Base-by-base conservation (phyloP, 2,888 invertebrate genomes). In the Mimas tiliae region DNA sequence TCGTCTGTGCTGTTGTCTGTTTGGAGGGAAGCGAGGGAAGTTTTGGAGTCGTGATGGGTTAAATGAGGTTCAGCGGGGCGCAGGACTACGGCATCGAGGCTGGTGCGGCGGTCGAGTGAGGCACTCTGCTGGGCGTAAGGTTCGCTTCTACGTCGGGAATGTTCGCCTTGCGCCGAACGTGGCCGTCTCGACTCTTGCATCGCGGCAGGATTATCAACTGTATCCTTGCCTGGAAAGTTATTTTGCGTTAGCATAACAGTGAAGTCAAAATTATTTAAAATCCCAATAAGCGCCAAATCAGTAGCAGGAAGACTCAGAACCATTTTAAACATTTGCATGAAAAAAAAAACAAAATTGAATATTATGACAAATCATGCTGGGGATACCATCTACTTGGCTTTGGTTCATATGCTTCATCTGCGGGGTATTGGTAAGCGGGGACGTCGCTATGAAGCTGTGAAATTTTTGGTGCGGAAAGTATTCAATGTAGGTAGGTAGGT, bases 81-180 rank as follows among this genome's bases (percentile, higher is more conserved):
- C 14, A 89, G 79, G 62, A 89, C 79, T 88, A 94, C 85, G 68
- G 87, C 84, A 76, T 95, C 95, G 79, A 96, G 94, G 79, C 96
- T 96, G 69, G 95, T 94, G 72, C 96, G 94, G 67, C 96, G 94
- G 78, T 90, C 89, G 68, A 88, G 82, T 63, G 92, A 89, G 52
- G 76, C 81, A 70, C 86, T 84, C 45, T 86, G 81, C 66, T 88
- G 86, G 53, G 88, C 87, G 78, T 87, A 90, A 53, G 92, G 90
- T 79, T 91, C 91, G 79, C 87, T 92, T 72, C 87, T 85, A 66
- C 91, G 85, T 62, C 92, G 87, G 76, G 87, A 94, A 86, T 87
- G 94, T 80, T 87, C 94, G 83, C 84, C 94, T 67, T 85, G 88
- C 80, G 80, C 85, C 68, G 90, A 92, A 72, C 91, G 88, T 70